phyloP scores from a whole-genome alignment of 2,113 vertebrate species.

The Fregata magnificens region DNA sequence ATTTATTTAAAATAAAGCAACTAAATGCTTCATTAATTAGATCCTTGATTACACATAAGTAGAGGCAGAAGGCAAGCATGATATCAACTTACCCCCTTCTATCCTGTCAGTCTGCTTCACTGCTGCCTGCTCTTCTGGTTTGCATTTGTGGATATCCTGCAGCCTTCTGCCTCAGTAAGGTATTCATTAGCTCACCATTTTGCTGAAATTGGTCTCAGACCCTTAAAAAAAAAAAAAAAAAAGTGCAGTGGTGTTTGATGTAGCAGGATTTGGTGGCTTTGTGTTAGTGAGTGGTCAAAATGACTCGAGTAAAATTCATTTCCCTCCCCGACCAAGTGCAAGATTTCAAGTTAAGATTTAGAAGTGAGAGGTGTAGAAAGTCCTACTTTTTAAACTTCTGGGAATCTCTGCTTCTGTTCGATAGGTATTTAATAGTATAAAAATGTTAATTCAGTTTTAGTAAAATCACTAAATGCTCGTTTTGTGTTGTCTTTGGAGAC shows the following conservation, averaged over 20 bases:
- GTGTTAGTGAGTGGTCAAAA: background rate
- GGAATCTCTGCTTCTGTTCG: background rate
- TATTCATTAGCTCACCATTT: background rate
- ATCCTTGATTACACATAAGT: background rate
- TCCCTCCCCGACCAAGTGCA: background rate
- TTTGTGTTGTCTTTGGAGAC: conserved; percentile 2
- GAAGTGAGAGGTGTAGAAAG: background rate
- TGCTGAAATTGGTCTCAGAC: background rate
- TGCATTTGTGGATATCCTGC: background rate
- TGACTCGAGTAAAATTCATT: background rate
- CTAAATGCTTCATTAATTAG: background rate
- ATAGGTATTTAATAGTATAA: background rate
- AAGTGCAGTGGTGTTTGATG: background rate
- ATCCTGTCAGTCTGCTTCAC: background rate
- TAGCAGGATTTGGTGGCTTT: background rate
- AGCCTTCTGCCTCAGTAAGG: background rate
- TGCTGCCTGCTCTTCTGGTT: background rate
- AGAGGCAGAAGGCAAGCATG: background rate
- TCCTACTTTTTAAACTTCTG: background rate
- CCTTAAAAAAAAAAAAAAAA: background rate
- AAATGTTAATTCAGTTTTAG: background rate
- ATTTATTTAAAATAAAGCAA: background rate
- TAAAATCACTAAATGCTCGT: background rate
- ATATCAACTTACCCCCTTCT: background rate
- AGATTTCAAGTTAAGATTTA: conserved; percentile 22